phyloP scores from a whole-genome alignment of 2,888 invertebrate species.

The Cheilosia pagana region DNA sequence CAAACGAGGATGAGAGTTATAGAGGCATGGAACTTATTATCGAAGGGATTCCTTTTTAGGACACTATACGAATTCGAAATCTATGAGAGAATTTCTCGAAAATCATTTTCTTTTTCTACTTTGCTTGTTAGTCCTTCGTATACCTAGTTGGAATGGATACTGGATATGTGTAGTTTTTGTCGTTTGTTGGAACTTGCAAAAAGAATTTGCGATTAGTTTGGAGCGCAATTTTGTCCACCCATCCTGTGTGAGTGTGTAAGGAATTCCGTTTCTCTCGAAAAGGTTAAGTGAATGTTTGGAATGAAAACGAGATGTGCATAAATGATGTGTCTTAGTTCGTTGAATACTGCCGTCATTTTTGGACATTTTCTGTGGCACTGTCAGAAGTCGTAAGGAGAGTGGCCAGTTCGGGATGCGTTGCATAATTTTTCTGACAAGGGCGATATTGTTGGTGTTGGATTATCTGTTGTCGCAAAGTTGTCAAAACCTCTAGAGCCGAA shows the following conservation, averaged over 20 bases:
- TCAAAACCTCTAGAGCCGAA: too few species aligned
- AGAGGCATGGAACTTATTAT: conserved; percentile 68
- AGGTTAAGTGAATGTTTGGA: conserved; percentile 72
- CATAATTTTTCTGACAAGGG: too few species aligned
- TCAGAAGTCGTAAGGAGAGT: too few species aligned
- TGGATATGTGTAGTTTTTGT: background rate
- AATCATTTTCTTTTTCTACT: conserved; percentile 33
- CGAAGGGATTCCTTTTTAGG: conserved; percentile 69
- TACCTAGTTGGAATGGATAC: background rate
- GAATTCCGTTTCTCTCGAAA: conserved; percentile 37
- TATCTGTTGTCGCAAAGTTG: background rate
- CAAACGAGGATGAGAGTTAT: conserved; percentile 4
- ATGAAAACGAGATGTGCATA: conserved; percentile 69
- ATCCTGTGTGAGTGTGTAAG: conserved; percentile 15
- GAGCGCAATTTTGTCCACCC: conserved; percentile 29
- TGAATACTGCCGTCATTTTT: conserved; percentile 44
- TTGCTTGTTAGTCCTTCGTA: conserved; percentile 3
- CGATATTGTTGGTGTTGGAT: background rate
- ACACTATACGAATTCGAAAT: conserved; percentile 73
- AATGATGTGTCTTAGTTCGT: conserved; percentile 62
- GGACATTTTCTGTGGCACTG: conserved; percentile 15
- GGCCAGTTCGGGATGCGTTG: too few species aligned
- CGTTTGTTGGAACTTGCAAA: conserved; percentile 62
- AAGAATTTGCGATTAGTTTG: conserved; percentile 69
- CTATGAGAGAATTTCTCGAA: conserved; percentile 65